Evolutionary conservation across 2,113 vertebrate genomes (phyloP), one percentile per base, ranked within the genome.

Genomic region (Podiceps cristatus): DNA sequence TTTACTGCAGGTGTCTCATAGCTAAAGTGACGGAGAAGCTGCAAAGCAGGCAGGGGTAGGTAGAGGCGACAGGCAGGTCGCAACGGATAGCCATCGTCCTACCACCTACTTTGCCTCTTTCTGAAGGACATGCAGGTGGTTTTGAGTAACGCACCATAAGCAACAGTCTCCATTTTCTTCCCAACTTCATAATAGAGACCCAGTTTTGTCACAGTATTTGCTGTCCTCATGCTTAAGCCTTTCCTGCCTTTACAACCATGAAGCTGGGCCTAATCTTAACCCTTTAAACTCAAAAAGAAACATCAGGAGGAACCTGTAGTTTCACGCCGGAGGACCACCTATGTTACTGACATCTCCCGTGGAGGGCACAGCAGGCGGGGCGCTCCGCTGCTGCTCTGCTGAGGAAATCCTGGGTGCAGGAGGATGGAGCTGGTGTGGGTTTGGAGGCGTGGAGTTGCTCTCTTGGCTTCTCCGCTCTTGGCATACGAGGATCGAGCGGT

Each of bases 401-500:
- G 0, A 3, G 37, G 37, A 55, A 20, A 29, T 44, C 50, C 78
- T 10, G 18, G 35, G 69, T 24, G 44, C 42, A 5, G 55, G 15
- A 29, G 56, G 49, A 31, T 22, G 0, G 11, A 75, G 68, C 60
- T 55, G 76, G 29, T 20, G 31, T 12, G 18, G 28, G 13, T 60
- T 35, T n/a, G 60, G 37, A 73, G 37, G 16, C 28, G 18, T 37
- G 52, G 58, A 72, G 64, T 23, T 8, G 33, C 37, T 86, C 68
- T 45, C 37, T 47, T 59, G 59, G 58, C 37, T 76, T 63, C 71
- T 77, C 23, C 28, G 50, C 52, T n/a, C 11, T 19, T 22, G 24
- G 49, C 49, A 44, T 19, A 3, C 1, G 23, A 68, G 40, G 53
- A 53, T 9, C 1, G 4, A 67, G 62, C 0, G 5, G n/a, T 42